Percentiles rank a stretch among this genome's conserved stretches.
Evolutionary conservation across 1,140 invertebrate genomes (phyloP).

Genomic region (Oryctes rhinoceros): DNA sequence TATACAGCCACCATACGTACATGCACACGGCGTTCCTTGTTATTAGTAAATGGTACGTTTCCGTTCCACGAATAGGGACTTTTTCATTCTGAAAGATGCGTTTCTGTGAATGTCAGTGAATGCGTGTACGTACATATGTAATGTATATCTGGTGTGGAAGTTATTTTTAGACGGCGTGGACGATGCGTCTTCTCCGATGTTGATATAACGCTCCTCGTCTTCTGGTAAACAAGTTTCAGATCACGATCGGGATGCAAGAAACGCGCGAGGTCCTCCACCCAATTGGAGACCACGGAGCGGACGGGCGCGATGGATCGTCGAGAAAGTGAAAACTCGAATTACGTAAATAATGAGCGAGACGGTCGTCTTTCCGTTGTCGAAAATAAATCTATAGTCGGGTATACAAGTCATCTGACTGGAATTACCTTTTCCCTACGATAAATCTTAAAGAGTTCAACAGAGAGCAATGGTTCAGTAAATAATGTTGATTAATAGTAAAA

Average conservation of each 20-base stretch:
- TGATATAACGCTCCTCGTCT: slow-evolving; percentile 31
- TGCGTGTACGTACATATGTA: slow-evolving; percentile 10
- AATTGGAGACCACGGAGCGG: too few species aligned
- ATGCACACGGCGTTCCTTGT: slow-evolving; percentile 3
- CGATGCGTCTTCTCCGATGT: slow-evolving; percentile 19
- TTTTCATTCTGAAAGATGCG: slow-evolving; percentile 35
- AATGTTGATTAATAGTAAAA: too few species aligned
- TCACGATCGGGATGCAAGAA: slow-evolving; percentile 11
- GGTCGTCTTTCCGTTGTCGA: too few species aligned
- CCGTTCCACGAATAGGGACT: slow-evolving; percentile 36
- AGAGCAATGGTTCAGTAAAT: too few species aligned
- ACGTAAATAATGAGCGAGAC: neutral
- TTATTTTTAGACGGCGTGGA: slow-evolving; percentile 24
- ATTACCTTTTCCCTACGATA: too few species aligned
- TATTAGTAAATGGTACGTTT: slow-evolving; percentile 37
- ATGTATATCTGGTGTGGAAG: slow-evolving; percentile 14
- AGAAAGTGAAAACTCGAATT: neutral
- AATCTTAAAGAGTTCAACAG: too few species aligned
- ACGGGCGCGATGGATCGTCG: neutral
- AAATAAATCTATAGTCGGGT: too few species aligned
- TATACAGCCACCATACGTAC: slow-evolving; percentile 6
- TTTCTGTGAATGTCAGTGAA: slow-evolving; percentile 16
- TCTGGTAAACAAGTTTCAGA: slow-evolving; percentile 34
- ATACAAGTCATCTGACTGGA: too few species aligned
- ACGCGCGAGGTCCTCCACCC: neutral